These are phyloP conservation scores for Carassius gibelio DNA, from an alignment of 2,113 vertebrate genomes.

Conservation along the genomic window DNA sequence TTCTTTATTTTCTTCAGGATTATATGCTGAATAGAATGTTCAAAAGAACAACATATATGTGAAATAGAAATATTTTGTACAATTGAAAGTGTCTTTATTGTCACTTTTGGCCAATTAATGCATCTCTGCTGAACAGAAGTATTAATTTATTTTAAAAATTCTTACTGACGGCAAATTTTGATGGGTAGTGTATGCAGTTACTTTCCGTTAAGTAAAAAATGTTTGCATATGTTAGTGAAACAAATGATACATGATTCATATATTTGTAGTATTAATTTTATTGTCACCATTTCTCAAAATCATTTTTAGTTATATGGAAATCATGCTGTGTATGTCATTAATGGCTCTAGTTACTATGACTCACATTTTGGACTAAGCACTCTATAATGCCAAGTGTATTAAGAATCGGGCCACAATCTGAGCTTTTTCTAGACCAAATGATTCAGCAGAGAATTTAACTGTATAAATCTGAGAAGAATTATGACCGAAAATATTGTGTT, in stretches of 20 bases:
- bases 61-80: neutral
- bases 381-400: neutral
- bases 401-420: neutral
- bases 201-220: neutral
- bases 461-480: neutral
- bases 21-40: neutral
- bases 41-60: neutral
- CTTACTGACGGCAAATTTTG: neutral
- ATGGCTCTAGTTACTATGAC: constrained; percentile 1
- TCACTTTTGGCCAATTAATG: neutral
- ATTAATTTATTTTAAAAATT: neutral
- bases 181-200: neutral
- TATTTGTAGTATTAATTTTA: neutral
- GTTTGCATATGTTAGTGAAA: neutral
- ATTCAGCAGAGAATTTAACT: neutral
- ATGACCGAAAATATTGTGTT: neutral
- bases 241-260: neutral
- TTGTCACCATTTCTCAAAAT: neutral
- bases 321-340: neutral
- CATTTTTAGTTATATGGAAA: neutral
- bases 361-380: neutral
- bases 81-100: neutral
- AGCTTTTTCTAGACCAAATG: neutral
- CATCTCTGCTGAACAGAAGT: neutral
- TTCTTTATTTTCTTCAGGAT: neutral